Evolutionary conservation across 1,140 invertebrate species (phyloP).

Genomic region (Pseudomyrmex pallidus): DNA sequence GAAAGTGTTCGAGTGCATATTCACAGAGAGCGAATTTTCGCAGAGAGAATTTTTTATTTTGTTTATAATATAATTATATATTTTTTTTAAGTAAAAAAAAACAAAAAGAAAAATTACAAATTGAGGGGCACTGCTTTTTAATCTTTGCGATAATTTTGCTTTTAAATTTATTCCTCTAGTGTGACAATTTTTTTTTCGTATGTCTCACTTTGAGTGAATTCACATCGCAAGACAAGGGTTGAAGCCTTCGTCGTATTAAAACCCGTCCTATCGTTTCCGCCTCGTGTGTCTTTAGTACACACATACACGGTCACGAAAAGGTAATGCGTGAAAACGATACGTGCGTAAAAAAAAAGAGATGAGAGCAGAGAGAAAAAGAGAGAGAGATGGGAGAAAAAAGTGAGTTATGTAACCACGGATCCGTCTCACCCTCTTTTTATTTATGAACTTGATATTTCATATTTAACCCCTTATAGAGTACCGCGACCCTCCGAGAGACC

Average conservation of each 20-base stretch:
- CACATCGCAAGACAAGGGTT: neutral
- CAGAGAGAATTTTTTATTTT: too few species aligned
- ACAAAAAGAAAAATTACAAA: too few species aligned
- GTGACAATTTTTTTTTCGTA: neutral
- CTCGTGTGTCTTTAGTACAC: constrained; percentile 43
- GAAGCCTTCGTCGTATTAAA: constrained; percentile 7
- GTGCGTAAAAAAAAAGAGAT: too few species aligned
- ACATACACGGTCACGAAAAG: constrained; percentile 13
- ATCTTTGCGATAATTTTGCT: neutral
- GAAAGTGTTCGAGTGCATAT: too few species aligned
- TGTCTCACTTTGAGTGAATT: constrained; percentile 4
- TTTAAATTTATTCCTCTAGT: neutral
- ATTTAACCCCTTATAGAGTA: constrained; percentile 55
- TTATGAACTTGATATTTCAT: constrained; percentile 63
- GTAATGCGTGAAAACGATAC: neutral
- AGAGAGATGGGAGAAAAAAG: neutral
- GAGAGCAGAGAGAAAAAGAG: neutral
- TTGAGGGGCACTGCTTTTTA: too few species aligned
- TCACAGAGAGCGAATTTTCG: too few species aligned
- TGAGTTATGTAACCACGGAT: neutral
- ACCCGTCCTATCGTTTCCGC: constrained; percentile 3
- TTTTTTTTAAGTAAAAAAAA: too few species aligned
- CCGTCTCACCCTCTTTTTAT: constrained; percentile 37
- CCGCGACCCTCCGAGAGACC: constrained; percentile 8
- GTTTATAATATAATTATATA: too few species aligned